Percentiles rank a stretch among this genome's conserved stretches.
phyloP scores from a whole-genome alignment of 2,797 vertebrate species.

The Distichodus sexfasciatus region DNA sequence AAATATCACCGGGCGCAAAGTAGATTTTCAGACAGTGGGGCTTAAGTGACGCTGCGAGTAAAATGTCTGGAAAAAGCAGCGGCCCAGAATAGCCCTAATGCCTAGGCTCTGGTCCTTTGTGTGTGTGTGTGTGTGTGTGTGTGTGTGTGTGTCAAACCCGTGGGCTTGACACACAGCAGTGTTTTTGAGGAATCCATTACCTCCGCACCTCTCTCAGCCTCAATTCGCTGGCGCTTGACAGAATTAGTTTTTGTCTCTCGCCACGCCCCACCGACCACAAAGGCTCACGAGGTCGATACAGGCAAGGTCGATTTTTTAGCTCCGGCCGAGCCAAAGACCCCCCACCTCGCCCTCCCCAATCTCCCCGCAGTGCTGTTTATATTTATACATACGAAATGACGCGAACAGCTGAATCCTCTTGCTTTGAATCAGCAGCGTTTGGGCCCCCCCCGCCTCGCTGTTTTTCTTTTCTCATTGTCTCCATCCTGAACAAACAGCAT shows the following conservation, averaged over 20 bases:
- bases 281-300: conserved; percentile 7
- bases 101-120: neutral
- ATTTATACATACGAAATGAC: conserved; percentile 31
- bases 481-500: conserved; percentile 71
- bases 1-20: too few relatives aligned
- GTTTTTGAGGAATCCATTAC: conserved; percentile 35
- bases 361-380: conserved; percentile 40
- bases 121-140: neutral
- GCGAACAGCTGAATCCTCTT: conserved; percentile 61
- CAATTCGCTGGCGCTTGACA: conserved; percentile 47
- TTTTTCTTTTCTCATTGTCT: conserved; percentile 74
- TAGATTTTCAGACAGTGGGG: too few relatives aligned
- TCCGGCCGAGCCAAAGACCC: conserved; percentile 10
- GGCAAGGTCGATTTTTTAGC: conserved; percentile 13
- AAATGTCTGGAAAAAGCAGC: conserved; percentile 32
- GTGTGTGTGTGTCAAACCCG: neutral
- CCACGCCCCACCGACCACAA: conserved; percentile 47
- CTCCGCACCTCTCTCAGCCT: neutral
- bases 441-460: too few relatives aligned
- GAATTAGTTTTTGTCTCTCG: conserved; percentile 57
- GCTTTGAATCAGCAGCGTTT: conserved; percentile 54
- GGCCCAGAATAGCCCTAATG: conserved; percentile 3
- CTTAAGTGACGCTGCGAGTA: conserved; percentile 22
- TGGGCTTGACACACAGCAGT: neutral
- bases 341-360: neutral